These are phyloP conservation scores for Lasioglossum pauxillum DNA, from an alignment of 2,888 invertebrate genomes.

Conservation along the genomic window DNA sequence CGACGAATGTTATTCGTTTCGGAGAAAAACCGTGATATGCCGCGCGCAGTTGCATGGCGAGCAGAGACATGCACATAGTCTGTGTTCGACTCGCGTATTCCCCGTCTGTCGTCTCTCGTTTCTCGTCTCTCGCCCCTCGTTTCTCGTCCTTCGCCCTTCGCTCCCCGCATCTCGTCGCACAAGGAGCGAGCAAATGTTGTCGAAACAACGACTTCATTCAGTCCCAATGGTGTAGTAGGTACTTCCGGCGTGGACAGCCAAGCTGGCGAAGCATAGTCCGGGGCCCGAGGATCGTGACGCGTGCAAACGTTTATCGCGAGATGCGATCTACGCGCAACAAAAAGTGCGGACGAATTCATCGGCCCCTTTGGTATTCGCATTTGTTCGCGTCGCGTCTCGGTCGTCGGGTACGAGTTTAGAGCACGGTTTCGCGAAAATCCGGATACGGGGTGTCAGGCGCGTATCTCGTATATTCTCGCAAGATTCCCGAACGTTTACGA, in stretches of 20 bases:
- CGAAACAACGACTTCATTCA: conserved; percentile 61
- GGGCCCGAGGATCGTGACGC: conserved; percentile 26
- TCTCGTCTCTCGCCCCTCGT: background rate
- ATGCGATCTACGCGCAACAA: conserved; percentile 41
- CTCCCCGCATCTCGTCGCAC: background rate
- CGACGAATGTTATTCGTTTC: background rate
- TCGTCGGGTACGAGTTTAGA: background rate
- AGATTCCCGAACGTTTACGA: background rate
- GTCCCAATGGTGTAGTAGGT: conserved; percentile 52
- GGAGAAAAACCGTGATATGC: background rate
- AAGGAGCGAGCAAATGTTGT: conserved; percentile 36
- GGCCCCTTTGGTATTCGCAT: background rate
- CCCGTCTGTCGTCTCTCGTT: background rate
- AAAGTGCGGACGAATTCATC: conserved; percentile 17
- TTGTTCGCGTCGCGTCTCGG: background rate
- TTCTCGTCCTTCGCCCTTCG: background rate
- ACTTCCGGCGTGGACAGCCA: conserved; percentile 59
- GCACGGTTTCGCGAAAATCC: background rate
- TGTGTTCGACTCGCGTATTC: background rate
- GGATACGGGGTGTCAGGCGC: too few species aligned
- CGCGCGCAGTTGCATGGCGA: background rate
- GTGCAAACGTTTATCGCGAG: conserved; percentile 48
- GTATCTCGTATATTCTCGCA: too few species aligned
- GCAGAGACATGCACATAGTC: too few species aligned
- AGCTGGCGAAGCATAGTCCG: conserved; percentile 29